These are phyloP conservation scores for Metaphire vulgaris DNA, from an alignment of 1,140 invertebrate genomes.

Conservation along the genomic window DNA sequence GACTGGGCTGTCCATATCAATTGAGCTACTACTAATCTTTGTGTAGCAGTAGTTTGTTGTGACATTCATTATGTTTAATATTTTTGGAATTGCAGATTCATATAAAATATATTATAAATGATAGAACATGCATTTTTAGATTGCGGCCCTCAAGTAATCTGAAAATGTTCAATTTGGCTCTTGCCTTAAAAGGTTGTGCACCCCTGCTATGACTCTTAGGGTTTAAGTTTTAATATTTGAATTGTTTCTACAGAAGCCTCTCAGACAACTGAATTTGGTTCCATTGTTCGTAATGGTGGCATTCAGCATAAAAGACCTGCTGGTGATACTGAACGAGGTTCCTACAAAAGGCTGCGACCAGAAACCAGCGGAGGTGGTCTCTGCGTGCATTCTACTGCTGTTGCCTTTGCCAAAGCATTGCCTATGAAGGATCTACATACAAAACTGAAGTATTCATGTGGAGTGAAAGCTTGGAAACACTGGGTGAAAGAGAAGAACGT, in stretches of 20 bases:
- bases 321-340: background rate
- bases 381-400: background rate
- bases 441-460: constrained; percentile 28
- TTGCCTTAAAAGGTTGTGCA: too few species aligned
- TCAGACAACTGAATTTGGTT: background rate
- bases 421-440: constrained; percentile 6
- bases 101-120: too few species aligned
- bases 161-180: too few species aligned
- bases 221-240: too few species aligned
- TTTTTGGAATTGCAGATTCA: too few species aligned
- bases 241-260: background rate
- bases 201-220: too few species aligned
- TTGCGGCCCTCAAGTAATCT: too few species aligned
- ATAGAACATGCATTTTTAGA: too few species aligned
- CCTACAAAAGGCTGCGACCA: background rate
- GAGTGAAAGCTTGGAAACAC: constrained; percentile 28
- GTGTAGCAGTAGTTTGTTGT: too few species aligned
- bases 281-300: background rate
- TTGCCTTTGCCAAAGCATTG: background rate
- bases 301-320: background rate
- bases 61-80: too few species aligned
- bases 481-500: constrained; percentile 23
- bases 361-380: background rate
- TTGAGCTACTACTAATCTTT: too few species aligned
- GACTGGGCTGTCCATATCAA: too few species aligned